Percentiles rank a stretch among this genome's conserved stretches.
These are phyloP conservation scores for Folsomia manolachei DNA, from an alignment of 2,888 invertebrate genomes.

Conservation along the genomic window DNA sequence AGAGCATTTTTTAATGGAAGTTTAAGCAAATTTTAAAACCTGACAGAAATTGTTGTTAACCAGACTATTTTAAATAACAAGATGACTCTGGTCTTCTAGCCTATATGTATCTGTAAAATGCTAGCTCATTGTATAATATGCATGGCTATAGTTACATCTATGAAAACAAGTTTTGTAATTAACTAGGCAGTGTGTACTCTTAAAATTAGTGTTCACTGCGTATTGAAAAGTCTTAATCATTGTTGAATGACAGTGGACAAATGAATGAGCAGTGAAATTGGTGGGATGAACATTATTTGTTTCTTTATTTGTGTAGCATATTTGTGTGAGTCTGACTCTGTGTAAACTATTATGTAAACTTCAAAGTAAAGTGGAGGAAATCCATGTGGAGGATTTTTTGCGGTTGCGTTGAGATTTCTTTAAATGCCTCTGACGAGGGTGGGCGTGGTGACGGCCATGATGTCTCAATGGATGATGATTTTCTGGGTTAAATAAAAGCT, in stretches of 20 bases:
- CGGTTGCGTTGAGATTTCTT: slow-evolving; percentile 5
- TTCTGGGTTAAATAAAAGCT: neutral
- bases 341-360: neutral
- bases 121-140: neutral
- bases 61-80: no score
- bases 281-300: neutral
- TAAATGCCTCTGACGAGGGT: neutral
- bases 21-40: no score
- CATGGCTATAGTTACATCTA: no score
- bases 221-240: neutral
- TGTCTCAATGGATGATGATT: neutral
- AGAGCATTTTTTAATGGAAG: no score
- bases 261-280: neutral
- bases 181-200: neutral
- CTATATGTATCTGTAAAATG: neutral
- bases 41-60: no score
- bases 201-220: neutral
- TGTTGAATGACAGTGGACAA: neutral
- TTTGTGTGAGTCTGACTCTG: neutral
- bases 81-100: neutral
- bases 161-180: no score
- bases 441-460: neutral
- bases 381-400: neutral
- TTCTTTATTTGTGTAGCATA: no score
- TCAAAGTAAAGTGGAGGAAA: neutral